Conservation (phyloP, 1,140 invertebrate genomes). For the Solenopsis fugax region DNA sequence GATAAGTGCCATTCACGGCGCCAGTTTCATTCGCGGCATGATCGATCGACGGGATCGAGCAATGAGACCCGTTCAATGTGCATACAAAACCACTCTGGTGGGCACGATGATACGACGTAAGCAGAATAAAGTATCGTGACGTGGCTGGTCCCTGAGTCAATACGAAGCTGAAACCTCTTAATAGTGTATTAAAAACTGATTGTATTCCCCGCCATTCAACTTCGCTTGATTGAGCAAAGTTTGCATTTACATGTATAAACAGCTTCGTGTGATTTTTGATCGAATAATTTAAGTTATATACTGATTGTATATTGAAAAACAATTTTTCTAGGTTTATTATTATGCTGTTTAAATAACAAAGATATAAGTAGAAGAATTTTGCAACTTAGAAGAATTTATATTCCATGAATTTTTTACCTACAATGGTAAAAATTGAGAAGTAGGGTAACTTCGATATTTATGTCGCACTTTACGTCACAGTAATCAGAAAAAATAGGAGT, state of each 20-base stretch:
- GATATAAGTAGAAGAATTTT: background rate
- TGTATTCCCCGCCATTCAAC: slow-evolving; percentile 29
- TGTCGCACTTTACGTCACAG: too few relatives aligned
- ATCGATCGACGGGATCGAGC: slow-evolving; percentile 69
- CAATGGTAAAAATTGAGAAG: background rate
- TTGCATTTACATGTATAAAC: background rate
- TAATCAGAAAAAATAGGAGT: too few relatives aligned
- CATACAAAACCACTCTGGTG: slow-evolving; percentile 55
- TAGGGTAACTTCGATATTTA: background rate
- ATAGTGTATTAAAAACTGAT: slow-evolving; percentile 51
- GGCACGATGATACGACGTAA: slow-evolving; percentile 13
- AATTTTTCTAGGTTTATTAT: background rate
- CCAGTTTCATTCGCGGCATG: slow-evolving; percentile 72
- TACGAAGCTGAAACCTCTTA: slow-evolving; percentile 46
- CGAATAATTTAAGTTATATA: background rate
- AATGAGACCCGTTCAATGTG: slow-evolving; percentile 62
- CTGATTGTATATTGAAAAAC: background rate
- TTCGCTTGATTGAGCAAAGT: background rate
- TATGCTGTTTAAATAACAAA: slow-evolving; percentile 7
- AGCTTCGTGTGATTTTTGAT: background rate
- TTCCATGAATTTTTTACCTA: too few relatives aligned
- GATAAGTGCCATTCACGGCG: slow-evolving; percentile 75
- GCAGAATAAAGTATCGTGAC: slow-evolving; percentile 50
- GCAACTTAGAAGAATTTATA: too few relatives aligned
- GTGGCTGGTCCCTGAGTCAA: slow-evolving; percentile 41